Base-by-base conservation (phyloP, 2,113 vertebrate species). In the Leucosticte australis region DNA sequence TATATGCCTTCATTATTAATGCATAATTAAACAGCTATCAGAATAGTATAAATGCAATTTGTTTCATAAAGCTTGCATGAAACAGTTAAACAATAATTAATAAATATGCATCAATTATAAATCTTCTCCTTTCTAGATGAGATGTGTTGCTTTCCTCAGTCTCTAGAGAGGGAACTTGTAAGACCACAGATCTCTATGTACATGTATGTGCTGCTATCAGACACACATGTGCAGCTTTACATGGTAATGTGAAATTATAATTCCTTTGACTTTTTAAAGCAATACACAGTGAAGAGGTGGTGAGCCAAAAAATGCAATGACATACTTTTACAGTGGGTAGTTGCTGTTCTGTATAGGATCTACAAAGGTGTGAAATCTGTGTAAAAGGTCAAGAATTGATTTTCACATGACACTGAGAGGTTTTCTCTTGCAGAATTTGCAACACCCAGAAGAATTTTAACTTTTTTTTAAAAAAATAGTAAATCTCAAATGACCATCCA, bases 51-150 rank as follows among this genome's bases (percentile, higher is more conserved):
- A 97, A 75, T 68, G 16, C 22, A 91, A 75, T 89, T 92, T 90
- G 52, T 82, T 94, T 95, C 69, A 75, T 78, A 87, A 92, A 95
- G 8, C 49, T 78, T 39, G 3, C 37, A 86, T 57, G 90, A 92
- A 60, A n/a, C 7, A 84, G 35, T 87, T 89, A 82, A 84, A 95
- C 50, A 33, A 78, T 75, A 82, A 87, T 90, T 91, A 83, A 94
- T 82, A 84, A 68, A 62, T 30, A n/a, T 37, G 20, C 8, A 60
- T 53, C 35, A 89, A 68, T 79, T 94, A 77, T 30, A 71, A 71
- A 52, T 65, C 1, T 84, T 73, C 81, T 84, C 15, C 20, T 65
- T 89, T 82, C 31, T 76, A 81, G 77, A 57, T 50, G 13, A 87
- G 39, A 53, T 21, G 0, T 37, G 33, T 26, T 71, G 3, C 44